Conservation (phyloP, 2,888 invertebrate genomes). For the Apotomis capreana region DNA sequence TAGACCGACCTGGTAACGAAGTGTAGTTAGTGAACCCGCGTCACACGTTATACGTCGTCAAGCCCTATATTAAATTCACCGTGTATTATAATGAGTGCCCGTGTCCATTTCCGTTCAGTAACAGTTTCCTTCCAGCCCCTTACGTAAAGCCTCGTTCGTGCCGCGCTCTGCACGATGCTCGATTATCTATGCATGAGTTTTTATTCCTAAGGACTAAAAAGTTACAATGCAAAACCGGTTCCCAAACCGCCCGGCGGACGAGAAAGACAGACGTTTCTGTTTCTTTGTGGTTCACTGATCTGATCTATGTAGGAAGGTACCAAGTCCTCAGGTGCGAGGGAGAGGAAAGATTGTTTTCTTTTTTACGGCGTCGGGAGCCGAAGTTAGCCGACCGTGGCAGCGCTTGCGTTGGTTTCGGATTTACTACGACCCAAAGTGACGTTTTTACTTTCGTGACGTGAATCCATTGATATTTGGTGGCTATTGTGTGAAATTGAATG, state of each 20-base stretch:
- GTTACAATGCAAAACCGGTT: slow-evolving; percentile 74
- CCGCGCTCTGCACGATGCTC: slow-evolving; percentile 54
- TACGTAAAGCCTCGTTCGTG: slow-evolving; percentile 62
- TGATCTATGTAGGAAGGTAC: slow-evolving; percentile 55
- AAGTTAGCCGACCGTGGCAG: slow-evolving; percentile 61
- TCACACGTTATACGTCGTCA: slow-evolving; percentile 15
- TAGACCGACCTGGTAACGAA: not conserved
- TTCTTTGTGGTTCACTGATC: slow-evolving; percentile 80
- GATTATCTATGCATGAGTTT: slow-evolving; percentile 75
- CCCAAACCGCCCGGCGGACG: slow-evolving; percentile 65
- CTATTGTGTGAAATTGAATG: slow-evolving; percentile 47
- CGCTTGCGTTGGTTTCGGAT: slow-evolving; percentile 64
- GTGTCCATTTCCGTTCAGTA: slow-evolving; percentile 75
- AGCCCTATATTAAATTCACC: slow-evolving; percentile 53
- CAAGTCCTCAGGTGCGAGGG: slow-evolving; percentile 54
- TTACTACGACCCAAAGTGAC: slow-evolving; percentile 56
- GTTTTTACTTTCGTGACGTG: slow-evolving; percentile 66
- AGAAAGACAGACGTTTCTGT: slow-evolving; percentile 68
- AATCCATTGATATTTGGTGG: slow-evolving; percentile 69
- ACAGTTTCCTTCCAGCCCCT: slow-evolving; percentile 72
- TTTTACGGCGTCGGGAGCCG: slow-evolving; percentile 55
- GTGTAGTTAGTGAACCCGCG: slow-evolving; percentile 3
- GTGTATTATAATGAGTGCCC: slow-evolving; percentile 55
- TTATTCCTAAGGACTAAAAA: slow-evolving; percentile 73
- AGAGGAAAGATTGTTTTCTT: slow-evolving; percentile 57